Evolutionary conservation across 2,888 invertebrate species (phyloP).

Genomic region (Papilio protenor): DNA sequence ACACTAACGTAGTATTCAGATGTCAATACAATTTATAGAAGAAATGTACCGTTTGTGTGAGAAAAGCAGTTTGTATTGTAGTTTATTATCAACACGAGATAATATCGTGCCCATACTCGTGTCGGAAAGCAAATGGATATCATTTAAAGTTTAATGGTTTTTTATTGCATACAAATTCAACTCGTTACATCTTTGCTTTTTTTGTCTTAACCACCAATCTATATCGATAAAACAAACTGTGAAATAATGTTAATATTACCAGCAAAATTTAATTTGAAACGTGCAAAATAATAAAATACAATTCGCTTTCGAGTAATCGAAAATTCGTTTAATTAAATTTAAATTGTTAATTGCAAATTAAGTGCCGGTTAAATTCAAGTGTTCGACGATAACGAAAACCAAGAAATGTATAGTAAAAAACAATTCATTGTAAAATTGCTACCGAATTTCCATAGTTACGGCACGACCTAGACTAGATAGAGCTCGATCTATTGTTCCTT

Average conservation of each 20-base stretch:
- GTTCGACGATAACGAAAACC: constrained; percentile 5
- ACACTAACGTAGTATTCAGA: constrained; percentile 19
- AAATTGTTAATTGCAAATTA: constrained; percentile 45
- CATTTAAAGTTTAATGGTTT: neutral
- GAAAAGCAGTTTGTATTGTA: constrained; percentile 19
- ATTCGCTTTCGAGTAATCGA: neutral
- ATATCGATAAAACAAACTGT: neutral
- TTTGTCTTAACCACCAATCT: neutral
- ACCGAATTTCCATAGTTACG: neutral
- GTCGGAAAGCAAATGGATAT: neutral
- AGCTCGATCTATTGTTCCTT: neutral
- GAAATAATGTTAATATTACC: neutral
- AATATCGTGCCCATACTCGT: constrained; percentile 17
- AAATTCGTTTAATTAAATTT: neutral
- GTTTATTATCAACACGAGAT: constrained; percentile 32
- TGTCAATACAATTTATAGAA: constrained; percentile 24
- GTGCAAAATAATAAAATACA: neutral
- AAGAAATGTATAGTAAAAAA: neutral
- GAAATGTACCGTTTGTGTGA: constrained; percentile 23
- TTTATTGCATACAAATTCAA: neutral
- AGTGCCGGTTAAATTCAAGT: neutral
- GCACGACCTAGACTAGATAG: neutral
- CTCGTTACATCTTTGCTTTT: neutral
- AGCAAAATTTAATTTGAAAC: neutral
- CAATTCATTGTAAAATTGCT: neutral